phyloP scores from a whole-genome alignment of 2,888 invertebrate species.

The Rhagonycha fulva region DNA sequence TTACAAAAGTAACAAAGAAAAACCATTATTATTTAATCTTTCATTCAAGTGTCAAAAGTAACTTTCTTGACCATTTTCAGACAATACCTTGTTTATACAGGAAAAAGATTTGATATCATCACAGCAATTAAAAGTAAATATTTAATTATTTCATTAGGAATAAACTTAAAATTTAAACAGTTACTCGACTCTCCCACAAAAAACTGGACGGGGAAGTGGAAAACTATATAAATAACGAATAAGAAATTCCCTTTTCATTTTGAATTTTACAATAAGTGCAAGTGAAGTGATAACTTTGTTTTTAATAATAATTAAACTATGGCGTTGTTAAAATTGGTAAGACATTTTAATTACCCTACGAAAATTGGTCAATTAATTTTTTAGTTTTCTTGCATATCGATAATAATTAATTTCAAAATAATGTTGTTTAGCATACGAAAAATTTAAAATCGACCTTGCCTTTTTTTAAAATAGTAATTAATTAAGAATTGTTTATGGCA shows the following conservation, averaged over 20 bases:
- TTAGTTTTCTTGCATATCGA: neutral
- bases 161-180: neutral
- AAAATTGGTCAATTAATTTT: neutral
- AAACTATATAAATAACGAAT: neutral
- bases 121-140: neutral
- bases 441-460: neutral
- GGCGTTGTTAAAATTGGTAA: neutral
- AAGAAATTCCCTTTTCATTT: neutral
- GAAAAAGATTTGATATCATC: neutral
- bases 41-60: neutral
- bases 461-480: neutral
- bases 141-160: neutral
- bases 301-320: neutral
- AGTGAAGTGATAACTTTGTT: neutral
- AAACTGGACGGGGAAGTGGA: neutral
- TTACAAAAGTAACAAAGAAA: neutral
- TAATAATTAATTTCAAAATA: neutral
- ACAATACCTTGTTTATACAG: neutral
- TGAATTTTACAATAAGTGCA: neutral
- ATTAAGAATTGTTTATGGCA: neutral
- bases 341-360: neutral
- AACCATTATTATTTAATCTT: neutral
- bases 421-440: neutral
- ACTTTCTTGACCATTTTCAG: neutral
- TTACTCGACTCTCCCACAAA: neutral